These are phyloP conservation scores for Protobothrops flavoviridis DNA, from an alignment of 2,113 vertebrate species.

Conservation along the genomic window DNA sequence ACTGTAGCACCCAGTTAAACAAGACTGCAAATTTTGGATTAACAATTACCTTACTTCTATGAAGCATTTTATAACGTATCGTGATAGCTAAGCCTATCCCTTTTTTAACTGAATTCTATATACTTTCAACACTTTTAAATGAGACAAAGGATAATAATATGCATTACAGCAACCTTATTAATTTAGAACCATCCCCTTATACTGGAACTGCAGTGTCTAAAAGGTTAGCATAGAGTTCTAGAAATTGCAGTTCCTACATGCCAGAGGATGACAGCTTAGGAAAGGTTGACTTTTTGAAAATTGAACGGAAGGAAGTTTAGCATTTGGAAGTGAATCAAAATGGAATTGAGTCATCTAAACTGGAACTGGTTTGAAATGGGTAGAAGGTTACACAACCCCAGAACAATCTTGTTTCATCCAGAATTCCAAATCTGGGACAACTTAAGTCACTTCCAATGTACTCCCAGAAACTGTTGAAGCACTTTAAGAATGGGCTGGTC, in stretches of 20 bases:
- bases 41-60: not conserved
- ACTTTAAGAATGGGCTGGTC: not conserved
- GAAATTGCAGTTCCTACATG: not conserved
- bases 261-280: not conserved
- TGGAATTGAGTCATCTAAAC: not conserved
- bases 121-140: not conserved
- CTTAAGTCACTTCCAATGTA: not conserved
- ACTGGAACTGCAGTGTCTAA: not conserved
- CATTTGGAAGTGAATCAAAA: not conserved
- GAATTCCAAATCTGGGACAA: not conserved
- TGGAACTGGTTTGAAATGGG: not conserved
- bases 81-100: not conserved
- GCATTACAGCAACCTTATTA: not conserved
- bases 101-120: not conserved
- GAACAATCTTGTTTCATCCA: not conserved
- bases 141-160: not conserved
- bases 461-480: not conserved
- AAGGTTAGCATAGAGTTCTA: not conserved
- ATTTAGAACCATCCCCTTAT: not conserved
- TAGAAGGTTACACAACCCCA: not conserved
- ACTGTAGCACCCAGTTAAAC: not conserved
- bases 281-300: not conserved
- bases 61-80: not conserved
- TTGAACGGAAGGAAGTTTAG: not conserved
- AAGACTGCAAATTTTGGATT: not conserved